Conservation (phyloP, 2,797 vertebrate species). For the Artibeus jamaicensis region DNA sequence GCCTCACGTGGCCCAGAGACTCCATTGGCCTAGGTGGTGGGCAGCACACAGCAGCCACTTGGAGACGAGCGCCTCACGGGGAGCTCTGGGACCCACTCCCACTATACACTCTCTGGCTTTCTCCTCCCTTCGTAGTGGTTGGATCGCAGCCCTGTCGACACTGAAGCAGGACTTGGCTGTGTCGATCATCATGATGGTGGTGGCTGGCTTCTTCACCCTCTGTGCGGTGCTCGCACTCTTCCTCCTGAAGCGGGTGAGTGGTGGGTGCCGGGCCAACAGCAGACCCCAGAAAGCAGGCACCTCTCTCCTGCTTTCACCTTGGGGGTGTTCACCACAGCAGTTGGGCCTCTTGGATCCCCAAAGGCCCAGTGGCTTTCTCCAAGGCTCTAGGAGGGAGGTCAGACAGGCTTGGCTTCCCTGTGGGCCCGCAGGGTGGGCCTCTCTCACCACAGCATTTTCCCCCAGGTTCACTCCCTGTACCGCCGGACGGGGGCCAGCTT, state of each 20-base stretch:
- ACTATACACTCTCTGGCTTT: background rate
- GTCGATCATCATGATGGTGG: constrained; percentile 92
- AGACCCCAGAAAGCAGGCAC: background rate
- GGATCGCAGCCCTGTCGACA: constrained; percentile 88
- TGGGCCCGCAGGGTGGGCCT: background rate
- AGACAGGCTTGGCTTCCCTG: background rate
- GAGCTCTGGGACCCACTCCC: background rate
- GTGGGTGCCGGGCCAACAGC: background rate
- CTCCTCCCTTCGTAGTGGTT: constrained; percentile 85
- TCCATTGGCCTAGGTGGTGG: background rate
- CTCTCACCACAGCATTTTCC: background rate
- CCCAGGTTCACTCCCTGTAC: constrained; percentile 93
- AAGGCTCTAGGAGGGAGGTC: background rate
- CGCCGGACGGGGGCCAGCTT: constrained; percentile 96
- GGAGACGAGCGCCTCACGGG: background rate
- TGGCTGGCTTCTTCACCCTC: constrained; percentile 92
- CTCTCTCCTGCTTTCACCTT: background rate
- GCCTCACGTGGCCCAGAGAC: background rate
- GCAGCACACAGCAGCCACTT: background rate
- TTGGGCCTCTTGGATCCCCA: background rate
- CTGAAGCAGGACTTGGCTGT: constrained; percentile 76
- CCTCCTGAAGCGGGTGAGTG: constrained; percentile 93
- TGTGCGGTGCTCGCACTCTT: constrained; percentile 89
- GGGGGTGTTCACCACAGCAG: background rate
- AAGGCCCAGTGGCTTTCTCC: background rate